phyloP scores from a whole-genome alignment of 35 echinoderm and acorn worm species.

The Amphiura filiformis region DNA sequence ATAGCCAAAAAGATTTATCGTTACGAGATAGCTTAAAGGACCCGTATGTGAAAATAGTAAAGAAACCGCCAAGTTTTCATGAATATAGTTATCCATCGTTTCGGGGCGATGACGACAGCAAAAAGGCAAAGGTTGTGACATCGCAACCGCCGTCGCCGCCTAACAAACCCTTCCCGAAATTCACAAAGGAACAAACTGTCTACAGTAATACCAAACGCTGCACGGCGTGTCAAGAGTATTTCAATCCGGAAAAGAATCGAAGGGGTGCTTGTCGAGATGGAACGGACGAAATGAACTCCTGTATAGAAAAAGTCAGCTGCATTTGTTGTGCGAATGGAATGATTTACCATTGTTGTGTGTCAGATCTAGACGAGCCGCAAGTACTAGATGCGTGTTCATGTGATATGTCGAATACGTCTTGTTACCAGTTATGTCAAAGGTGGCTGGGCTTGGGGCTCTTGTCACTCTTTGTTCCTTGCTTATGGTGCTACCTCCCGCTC shows the following conservation, averaged over 20 bases:
- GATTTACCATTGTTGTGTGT: constrained; percentile 92
- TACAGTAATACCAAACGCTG: neutral
- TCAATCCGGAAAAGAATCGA: constrained; percentile 71
- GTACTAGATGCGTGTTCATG: constrained; percentile 81
- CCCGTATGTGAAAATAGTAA: constrained; percentile 88
- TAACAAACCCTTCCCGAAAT: constrained; percentile 37
- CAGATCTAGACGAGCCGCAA: constrained; percentile 66
- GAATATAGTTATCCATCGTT: constrained; percentile 89
- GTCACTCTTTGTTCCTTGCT: constrained; percentile 81
- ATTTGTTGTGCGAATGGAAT: constrained; percentile 70
- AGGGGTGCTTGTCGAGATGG: constrained; percentile 78
- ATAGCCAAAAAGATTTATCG: constrained; percentile 41
- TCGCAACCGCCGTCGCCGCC: constrained; percentile 78
- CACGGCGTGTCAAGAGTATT: constrained; percentile 65
- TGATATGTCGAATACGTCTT: constrained; percentile 30
- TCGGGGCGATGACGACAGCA: constrained; percentile 45
- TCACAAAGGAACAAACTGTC: neutral
- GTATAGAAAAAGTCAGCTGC: constrained; percentile 73
- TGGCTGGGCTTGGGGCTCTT: constrained; percentile 78
- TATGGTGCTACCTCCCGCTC: constrained; percentile 96
- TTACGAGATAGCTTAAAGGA: constrained; percentile 60
- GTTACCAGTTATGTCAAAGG: constrained; percentile 70
- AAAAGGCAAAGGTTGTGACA: constrained; percentile 66
- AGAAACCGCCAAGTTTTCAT: constrained; percentile 87
- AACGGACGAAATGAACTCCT: constrained; percentile 58